Conservation (phyloP, 2,888 invertebrate genomes). For the Brachyopa scutellaris region DNA sequence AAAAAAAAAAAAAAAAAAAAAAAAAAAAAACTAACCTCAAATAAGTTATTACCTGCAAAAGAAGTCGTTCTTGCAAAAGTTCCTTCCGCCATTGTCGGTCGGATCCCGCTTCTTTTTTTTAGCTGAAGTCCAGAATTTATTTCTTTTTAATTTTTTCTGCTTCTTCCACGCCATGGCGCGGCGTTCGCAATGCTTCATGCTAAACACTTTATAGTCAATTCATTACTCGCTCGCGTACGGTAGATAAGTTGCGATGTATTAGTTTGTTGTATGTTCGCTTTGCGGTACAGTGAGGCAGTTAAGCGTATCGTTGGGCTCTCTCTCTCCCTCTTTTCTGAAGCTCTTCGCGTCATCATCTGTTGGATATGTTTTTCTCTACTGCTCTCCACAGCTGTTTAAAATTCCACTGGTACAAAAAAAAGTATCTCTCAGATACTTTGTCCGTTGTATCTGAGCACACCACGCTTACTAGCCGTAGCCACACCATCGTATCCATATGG, state of each 20-base stretch:
- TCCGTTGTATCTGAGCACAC: slow-evolving; percentile 32
- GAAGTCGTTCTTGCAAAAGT: slow-evolving; percentile 66
- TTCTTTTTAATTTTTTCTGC: background rate
- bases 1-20: background rate
- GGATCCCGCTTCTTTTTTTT: slow-evolving; percentile 40
- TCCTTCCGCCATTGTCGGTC: slow-evolving; percentile 57
- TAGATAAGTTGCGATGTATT: slow-evolving; percentile 12
- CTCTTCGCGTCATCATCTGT: slow-evolving; percentile 52
- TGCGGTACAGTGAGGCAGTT: slow-evolving; percentile 78
- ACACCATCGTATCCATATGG: slow-evolving; percentile 60
- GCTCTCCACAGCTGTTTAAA: slow-evolving; percentile 35
- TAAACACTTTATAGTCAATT: slow-evolving; percentile 56
- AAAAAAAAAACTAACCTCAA: background rate
- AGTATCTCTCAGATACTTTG: slow-evolving; percentile 62
- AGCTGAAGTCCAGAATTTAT: slow-evolving; percentile 6
- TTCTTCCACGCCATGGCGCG: slow-evolving; percentile 26
- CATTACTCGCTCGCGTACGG: slow-evolving; percentile 41
- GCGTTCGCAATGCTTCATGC: slow-evolving; percentile 49
- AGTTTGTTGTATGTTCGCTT: slow-evolving; percentile 16
- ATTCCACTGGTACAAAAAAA: slow-evolving; percentile 66
- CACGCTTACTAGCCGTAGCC: slow-evolving; percentile 29
- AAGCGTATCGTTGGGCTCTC: slow-evolving; percentile 79
- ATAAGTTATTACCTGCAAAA: slow-evolving; percentile 28
- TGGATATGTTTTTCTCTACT: background rate
- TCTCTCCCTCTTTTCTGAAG: slow-evolving; percentile 30